phyloP scores from a whole-genome alignment of 2,888 invertebrate species.

The Ophraella communa region DNA sequence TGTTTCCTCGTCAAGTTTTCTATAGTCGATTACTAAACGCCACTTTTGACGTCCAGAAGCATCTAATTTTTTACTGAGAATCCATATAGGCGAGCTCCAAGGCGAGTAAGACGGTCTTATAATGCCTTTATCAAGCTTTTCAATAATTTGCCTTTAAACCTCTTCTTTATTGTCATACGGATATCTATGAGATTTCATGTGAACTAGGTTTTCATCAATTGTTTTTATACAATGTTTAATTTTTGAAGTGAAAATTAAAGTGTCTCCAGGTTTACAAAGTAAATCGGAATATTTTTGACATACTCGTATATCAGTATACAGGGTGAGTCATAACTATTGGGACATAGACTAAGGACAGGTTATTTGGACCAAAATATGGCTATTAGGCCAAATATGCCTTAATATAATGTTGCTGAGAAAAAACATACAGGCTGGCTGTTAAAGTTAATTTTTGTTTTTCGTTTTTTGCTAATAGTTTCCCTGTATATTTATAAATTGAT shows the following conservation, averaged over 20 bases:
- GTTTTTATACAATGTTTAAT: slow-evolving; percentile 31
- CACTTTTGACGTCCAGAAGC: slow-evolving; percentile 38
- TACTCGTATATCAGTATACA: too few species aligned
- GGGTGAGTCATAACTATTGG: too few species aligned
- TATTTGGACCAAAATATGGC: too few species aligned
- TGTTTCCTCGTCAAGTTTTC: slow-evolving; percentile 14
- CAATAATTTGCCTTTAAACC: slow-evolving; percentile 40
- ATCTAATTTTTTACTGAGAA: slow-evolving; percentile 40
- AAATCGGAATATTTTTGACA: too few species aligned
- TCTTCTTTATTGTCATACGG: slow-evolving; percentile 44
- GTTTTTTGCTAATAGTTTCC: too few species aligned
- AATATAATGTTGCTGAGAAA: too few species aligned
- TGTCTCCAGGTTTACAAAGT: neutral
- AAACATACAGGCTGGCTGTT: too few species aligned
- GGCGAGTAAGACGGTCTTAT: slow-evolving; percentile 34
- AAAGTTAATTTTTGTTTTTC: too few species aligned
- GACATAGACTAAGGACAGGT: too few species aligned
- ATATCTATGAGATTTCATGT: slow-evolving; percentile 40
- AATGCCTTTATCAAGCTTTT: slow-evolving; percentile 35
- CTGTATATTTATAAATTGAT: too few species aligned
- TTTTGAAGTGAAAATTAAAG: slow-evolving; percentile 8
- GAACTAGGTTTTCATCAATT: slow-evolving; percentile 26
- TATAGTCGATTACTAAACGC: slow-evolving; percentile 36
- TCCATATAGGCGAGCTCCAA: slow-evolving; percentile 42
- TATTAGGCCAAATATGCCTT: too few species aligned